These are phyloP conservation scores for Corythornis cristatus DNA, from an alignment of 2,113 vertebrate species.

Conservation along the genomic window DNA sequence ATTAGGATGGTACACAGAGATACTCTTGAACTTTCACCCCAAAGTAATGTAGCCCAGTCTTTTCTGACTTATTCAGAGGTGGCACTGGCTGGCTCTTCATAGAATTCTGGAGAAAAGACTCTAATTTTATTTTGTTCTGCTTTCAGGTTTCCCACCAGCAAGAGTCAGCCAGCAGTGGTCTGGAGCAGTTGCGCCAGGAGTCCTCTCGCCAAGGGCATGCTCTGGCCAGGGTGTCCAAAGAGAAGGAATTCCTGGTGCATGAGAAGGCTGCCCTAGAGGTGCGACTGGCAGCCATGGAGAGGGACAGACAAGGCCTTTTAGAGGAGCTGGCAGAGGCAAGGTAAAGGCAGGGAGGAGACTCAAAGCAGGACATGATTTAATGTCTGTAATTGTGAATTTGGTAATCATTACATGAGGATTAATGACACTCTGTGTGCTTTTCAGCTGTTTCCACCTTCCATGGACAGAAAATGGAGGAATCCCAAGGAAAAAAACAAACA, in stretches of 20 bases:
- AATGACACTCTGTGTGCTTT: neutral
- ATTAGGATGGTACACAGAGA: neutral
- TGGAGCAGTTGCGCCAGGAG: conserved; percentile 71
- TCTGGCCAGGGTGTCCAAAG: conserved; percentile 41
- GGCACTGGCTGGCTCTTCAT: neutral
- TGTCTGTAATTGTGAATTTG: neutral
- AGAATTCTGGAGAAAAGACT: neutral
- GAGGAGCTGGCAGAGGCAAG: conserved; percentile 79
- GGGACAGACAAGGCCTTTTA: conserved; percentile 64
- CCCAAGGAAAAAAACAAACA: neutral
- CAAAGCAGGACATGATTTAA: neutral
- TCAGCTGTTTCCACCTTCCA: neutral
- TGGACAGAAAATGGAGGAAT: neutral
- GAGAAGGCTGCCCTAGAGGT: conserved; percentile 76
- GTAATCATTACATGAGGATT: neutral
- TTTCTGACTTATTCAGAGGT: neutral
- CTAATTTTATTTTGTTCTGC: neutral
- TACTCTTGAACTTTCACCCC: neutral
- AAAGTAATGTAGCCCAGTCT: neutral
- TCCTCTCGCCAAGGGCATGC: conserved; percentile 39
- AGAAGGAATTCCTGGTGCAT: conserved; percentile 72
- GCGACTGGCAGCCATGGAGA: conserved; percentile 59
- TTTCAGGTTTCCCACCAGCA: conserved; percentile 72
- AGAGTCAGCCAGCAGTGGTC: conserved; percentile 17
- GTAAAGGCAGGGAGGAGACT: conserved; percentile 57